Conservation (phyloP, 2,888 invertebrate species). For the Caenorhabditis sinica region DNA sequence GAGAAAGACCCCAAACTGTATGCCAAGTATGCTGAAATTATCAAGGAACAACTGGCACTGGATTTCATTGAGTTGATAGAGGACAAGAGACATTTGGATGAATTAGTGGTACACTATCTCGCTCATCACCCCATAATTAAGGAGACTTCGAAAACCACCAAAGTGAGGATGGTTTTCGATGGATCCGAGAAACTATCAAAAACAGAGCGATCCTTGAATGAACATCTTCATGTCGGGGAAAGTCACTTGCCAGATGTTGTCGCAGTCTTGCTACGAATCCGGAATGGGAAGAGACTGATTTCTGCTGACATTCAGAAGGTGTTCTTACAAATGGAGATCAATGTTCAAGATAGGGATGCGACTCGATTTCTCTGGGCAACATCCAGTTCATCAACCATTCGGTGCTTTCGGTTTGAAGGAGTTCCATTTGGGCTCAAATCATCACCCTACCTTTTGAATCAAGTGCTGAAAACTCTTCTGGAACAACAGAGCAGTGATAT, state of each 20-base stretch:
- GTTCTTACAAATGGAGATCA: conserved; percentile 59
- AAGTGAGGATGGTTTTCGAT: too few relatives aligned
- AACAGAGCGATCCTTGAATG: conserved; percentile 73
- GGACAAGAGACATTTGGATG: background rate
- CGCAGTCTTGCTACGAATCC: conserved; percentile 61
- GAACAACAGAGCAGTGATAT: background rate
- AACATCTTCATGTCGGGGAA: conserved; percentile 62
- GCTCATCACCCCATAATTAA: background rate
- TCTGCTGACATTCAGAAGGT: too few relatives aligned
- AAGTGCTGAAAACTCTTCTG: conserved; percentile 42
- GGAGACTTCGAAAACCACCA: conserved; percentile 10
- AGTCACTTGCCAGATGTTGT: conserved; percentile 46
- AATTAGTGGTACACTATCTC: background rate
- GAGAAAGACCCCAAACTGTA: background rate
- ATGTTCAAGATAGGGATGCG: conserved; percentile 63
- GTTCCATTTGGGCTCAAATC: conserved; percentile 69
- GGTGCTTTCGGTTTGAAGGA: conserved; percentile 51
- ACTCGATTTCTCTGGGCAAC: conserved; percentile 65
- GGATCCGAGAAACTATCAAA: too few relatives aligned
- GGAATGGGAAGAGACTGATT: conserved; percentile 39
- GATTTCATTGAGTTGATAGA: background rate
- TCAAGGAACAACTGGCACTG: background rate
- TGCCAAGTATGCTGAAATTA: background rate
- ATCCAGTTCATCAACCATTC: background rate
- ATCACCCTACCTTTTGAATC: conserved; percentile 63